Percentiles rank a stretch among this genome's conserved stretches.
phyloP scores from a whole-genome alignment of 2,888 invertebrate species.

The Caenorhabditis virilis region DNA sequence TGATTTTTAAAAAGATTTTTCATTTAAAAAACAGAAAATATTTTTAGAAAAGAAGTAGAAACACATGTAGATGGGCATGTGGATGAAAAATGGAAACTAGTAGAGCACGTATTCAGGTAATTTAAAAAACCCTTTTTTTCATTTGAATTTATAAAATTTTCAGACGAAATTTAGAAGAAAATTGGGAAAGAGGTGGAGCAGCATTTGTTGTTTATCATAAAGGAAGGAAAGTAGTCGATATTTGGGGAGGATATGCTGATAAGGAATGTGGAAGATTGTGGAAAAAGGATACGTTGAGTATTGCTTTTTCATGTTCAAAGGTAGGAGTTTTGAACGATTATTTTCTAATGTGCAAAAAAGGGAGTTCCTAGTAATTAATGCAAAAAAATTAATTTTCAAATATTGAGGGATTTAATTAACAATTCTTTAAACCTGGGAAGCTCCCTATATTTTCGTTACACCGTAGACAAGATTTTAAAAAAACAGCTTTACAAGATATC shows the following conservation, averaged over 20 bases:
- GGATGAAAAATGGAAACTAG: slow-evolving; percentile 9
- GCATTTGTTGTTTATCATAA: slow-evolving; percentile 69
- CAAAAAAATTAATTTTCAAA: neutral
- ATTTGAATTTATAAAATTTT: neutral
- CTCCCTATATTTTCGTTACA: too few species aligned
- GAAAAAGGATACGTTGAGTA: slow-evolving; percentile 55
- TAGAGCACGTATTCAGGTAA: slow-evolving; percentile 22
- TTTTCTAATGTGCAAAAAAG: neutral
- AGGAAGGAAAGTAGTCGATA: slow-evolving; percentile 67
- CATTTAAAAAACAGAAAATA: neutral
- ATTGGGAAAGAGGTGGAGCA: slow-evolving; percentile 67
- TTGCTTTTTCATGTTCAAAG: slow-evolving; percentile 57
- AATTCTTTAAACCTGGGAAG: too few species aligned
- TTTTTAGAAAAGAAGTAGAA: neutral
- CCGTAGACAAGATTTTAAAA: too few species aligned
- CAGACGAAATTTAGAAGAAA: slow-evolving; percentile 51
- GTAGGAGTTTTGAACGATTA: slow-evolving; percentile 4
- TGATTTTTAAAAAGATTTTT: neutral
- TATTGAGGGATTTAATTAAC: neutral
- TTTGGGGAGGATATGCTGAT: slow-evolving; percentile 71
- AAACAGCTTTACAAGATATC: too few species aligned
- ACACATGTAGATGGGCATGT: slow-evolving; percentile 15
- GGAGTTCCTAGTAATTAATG: neutral
- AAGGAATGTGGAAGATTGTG: slow-evolving; percentile 46
- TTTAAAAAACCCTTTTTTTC: neutral